Conservation (phyloP, 2,113 vertebrate species). For the Brachyhypopomus occidentalis region DNA sequence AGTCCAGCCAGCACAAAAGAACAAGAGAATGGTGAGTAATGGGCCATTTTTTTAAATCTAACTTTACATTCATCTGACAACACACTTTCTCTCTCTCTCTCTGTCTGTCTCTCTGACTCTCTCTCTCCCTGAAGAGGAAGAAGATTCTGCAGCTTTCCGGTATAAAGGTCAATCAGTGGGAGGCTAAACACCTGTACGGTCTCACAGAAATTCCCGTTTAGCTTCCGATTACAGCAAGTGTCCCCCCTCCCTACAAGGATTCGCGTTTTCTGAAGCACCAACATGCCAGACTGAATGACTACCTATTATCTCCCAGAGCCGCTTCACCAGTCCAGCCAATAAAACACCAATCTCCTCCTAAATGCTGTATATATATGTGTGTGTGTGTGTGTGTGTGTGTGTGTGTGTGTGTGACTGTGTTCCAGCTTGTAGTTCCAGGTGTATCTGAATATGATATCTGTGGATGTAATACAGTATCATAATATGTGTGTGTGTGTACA, state of each 20-base stretch:
- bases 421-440: constrained; percentile 19
- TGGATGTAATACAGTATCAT: constrained; percentile 14
- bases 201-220: constrained; percentile 39
- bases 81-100: not conserved
- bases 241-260: constrained; percentile 25
- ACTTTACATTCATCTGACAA: constrained; percentile 35
- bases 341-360: constrained; percentile 42
- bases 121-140: constrained; percentile 41
- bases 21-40: constrained; percentile 26
- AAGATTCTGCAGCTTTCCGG: constrained; percentile 32
- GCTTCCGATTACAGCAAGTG: constrained; percentile 43
- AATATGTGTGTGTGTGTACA: constrained; percentile 21
- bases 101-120: constrained; percentile 46
- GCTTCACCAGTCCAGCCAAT: constrained; percentile 40
- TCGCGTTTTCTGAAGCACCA: not conserved
- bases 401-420: not conserved
- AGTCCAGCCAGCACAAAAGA: not conserved
- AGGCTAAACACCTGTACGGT: constrained; percentile 34
- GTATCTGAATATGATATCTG: constrained; percentile 27
- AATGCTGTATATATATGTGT: constrained; percentile 29
- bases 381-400: not conserved
- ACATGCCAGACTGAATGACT: constrained; percentile 38
- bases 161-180: constrained; percentile 63
- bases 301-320: constrained; percentile 41
- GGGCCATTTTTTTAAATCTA: constrained; percentile 26